Percentiles rank a stretch among this genome's conserved stretches.
Conservation (phyloP, 2,797 vertebrate genomes). For the Thalassophryne amazonica region DNA sequence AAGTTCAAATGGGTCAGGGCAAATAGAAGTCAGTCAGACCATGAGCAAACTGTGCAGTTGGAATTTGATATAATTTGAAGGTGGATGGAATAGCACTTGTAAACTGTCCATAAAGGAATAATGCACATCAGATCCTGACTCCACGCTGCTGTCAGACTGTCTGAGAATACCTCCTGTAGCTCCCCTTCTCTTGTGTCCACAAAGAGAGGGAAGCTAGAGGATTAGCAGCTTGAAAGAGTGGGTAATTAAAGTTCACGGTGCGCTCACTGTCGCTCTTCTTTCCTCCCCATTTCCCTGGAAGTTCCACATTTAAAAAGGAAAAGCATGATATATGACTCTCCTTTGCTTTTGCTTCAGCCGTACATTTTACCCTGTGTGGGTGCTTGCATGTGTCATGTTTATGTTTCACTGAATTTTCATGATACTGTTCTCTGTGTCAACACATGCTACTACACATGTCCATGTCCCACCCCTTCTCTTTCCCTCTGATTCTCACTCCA, state of each 20-base stretch:
- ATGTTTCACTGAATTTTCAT: slow-evolving; percentile 15
- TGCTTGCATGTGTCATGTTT: slow-evolving; percentile 14
- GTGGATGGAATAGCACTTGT: not conserved
- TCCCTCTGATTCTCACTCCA: slow-evolving; percentile 28
- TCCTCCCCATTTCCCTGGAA: slow-evolving; percentile 24
- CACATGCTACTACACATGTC: slow-evolving; percentile 44
- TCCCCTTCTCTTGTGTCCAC: slow-evolving; percentile 42
- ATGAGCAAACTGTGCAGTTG: not conserved
- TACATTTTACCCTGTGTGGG: slow-evolving; percentile 4
- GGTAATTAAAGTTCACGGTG: slow-evolving; percentile 58
- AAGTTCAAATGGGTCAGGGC: too few species aligned
- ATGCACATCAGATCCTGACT: slow-evolving; percentile 6
- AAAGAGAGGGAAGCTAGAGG: slow-evolving; percentile 48
- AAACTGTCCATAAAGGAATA: not conserved
- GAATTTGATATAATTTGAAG: not conserved
- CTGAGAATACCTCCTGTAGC: slow-evolving; percentile 43
- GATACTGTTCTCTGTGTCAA: slow-evolving; percentile 42
- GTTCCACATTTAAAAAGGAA: slow-evolving; percentile 30
- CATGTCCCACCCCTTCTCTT: slow-evolving; percentile 30
- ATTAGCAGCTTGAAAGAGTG: slow-evolving; percentile 63
- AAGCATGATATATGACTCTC: slow-evolving; percentile 25
- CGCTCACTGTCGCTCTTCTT: slow-evolving; percentile 27
- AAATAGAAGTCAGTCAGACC: too few species aligned
- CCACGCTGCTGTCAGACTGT: slow-evolving; percentile 19
- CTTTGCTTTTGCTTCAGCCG: not conserved